Base-by-base conservation (phyloP, 2,113 vertebrate species). In the Tonatia bakeri region DNA sequence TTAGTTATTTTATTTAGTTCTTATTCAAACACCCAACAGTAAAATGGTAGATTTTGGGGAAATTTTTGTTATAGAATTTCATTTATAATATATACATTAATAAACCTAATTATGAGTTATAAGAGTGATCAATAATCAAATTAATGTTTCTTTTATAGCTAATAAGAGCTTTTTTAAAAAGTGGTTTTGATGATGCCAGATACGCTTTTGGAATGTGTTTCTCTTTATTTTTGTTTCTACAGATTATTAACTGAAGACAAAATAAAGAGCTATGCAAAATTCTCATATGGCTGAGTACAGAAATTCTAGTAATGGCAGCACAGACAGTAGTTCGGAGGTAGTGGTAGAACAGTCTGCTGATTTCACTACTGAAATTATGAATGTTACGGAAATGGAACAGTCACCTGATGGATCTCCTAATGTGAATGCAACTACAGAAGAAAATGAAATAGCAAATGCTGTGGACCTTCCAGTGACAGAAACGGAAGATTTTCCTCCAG, bases 381-480 rank as follows among this genome's bases (percentile, higher is more conserved):
- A 98, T 36, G 98, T 99, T 7, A 98, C 98, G 3, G 98, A 98
- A 97, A 98, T 99, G 98, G 98, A 99, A 31, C 99, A 99, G 22
- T 99, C 99, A 17, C 99, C 99, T 2, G 99, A 98, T 59, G 98
- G 98, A 61, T 99, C 99, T 85, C 98, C 98, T 0, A 98, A 94
- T 86, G 98, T 99, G 98, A 98, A 99, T 38, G 99, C 99, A 56
- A 97, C 95, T 65, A 83, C 98, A 1, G 99, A 99, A 97, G 99
- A 99, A 87, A 96, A 93, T n/a, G 96, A 98, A 67, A 97, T 98
- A 1, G 87, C 97, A 17, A 98, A 96, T 90, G 79, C 97, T 26
- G 98, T 98, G 83, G 93, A 98, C 45, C 86, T 98, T 7, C 98
- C 98, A 96, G 97, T 97, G 24, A 91, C 95, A 19, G 98, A 99